Evolutionary conservation across 2,797 vertebrate species (phyloP), one percentile per base, ranked within the genome.

Genomic region (Amniataba percoides): DNA sequence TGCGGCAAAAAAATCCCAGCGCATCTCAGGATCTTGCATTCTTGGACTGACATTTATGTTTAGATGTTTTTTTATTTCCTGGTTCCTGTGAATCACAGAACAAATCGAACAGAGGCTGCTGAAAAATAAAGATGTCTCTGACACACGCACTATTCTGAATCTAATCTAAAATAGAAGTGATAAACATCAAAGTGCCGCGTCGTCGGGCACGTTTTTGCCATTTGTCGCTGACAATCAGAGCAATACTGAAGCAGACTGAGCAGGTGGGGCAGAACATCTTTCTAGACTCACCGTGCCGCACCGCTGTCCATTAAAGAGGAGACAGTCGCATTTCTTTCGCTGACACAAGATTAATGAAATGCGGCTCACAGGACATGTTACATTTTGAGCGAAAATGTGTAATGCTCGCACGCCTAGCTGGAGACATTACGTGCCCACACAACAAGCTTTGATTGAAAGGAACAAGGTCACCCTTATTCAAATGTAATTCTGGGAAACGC

Each of bases 11-110:
- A 18, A 70, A 68, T 78, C 55, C 64, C 34, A 64, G 14, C 0
- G 2, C 9, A 27, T 64, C 23, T 57, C 39, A 57, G 48, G 7
- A 2, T 10, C 7, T 46, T 43, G 4, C 5, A 64, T 76, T 75
- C 59, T 34, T 45, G 36, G 45, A 11, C 31, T 76, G 43, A 77
- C 64, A 68, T 77, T 71, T 82, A 51, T 61, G 27, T 40, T 46
- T 13, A 18, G 19, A 1, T 36, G 7, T 55, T 12, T 31, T 59
- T 69, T 60, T 31, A 3, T 31, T 53, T 63, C 34, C 13, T 23
- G 8, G 31, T 46, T 53, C 36, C 10, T 48, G 15, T 34, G 36
- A 59, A 71, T 66, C 60, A 66, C 27, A 61, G 15, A 55, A 43
- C 13, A 69, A 53, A 34, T 52, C 48, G 55, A 48, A 70, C 0